These are phyloP conservation scores for Caenorhabditis zanzibari DNA, from an alignment of 2,888 invertebrate species.

Conservation along the genomic window DNA sequence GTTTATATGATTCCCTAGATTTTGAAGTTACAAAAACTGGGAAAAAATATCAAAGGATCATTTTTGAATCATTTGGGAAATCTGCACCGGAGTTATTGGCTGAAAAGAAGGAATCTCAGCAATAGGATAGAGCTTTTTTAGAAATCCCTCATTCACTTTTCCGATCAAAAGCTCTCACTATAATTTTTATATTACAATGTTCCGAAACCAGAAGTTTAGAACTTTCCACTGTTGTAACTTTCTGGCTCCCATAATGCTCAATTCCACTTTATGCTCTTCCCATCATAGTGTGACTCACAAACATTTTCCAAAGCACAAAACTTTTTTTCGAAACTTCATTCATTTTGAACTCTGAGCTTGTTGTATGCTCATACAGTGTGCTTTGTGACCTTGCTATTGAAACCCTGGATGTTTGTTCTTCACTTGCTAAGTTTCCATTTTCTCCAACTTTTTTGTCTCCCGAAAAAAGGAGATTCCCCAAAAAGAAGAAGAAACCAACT, in stretches of 20 bases:
- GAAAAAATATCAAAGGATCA: neutral
- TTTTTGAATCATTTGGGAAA: too few relatives aligned
- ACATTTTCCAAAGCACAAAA: neutral
- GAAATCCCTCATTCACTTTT: too few relatives aligned
- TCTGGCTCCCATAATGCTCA: neutral
- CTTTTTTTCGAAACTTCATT: neutral
- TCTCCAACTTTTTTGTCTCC: neutral
- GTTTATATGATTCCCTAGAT: neutral
- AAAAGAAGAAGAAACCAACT: neutral
- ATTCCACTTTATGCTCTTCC: too few relatives aligned
- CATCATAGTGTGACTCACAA: too few relatives aligned
- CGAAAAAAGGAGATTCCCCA: too few relatives aligned
- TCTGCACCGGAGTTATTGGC: too few relatives aligned
- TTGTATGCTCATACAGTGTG: constrained; percentile 45
- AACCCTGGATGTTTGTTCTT: constrained; percentile 35
- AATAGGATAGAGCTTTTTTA: too few relatives aligned
- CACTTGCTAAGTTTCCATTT: constrained; percentile 19
- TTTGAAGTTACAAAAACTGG: too few relatives aligned
- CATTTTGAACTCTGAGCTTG: constrained; percentile 14
- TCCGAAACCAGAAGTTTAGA: neutral
- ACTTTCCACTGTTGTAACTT: neutral
- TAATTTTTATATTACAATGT: neutral
- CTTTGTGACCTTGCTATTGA: constrained; percentile 39
- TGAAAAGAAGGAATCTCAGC: too few relatives aligned
- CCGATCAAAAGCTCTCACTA: too few relatives aligned